Evolutionary conservation across 2,113 vertebrate species (phyloP).

Genomic region (Epinephelus fuscoguttatus): DNA sequence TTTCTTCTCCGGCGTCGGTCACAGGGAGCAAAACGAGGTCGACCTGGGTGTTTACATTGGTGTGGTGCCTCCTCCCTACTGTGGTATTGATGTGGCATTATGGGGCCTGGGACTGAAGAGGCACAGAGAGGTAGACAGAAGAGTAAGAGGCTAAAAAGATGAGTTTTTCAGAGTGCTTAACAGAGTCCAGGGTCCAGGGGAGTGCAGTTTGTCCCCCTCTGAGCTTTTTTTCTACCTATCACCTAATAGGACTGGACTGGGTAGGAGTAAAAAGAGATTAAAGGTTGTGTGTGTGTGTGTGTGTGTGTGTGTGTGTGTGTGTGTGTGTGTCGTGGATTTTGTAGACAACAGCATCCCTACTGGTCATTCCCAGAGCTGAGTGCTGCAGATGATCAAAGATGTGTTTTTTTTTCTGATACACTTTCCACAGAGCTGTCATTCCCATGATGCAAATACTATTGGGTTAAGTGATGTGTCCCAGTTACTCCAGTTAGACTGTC

Average conservation of each 20-base stretch:
- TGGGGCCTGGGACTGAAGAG: constrained; percentile 75
- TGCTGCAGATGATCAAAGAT: constrained; percentile 42
- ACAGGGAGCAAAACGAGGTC: constrained; percentile 74
- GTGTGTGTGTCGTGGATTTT: constrained; percentile 21
- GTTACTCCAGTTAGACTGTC: constrained; percentile 56
- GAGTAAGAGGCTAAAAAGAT: constrained; percentile 49
- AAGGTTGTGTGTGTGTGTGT: constrained; percentile 21
- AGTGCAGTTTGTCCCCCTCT: constrained; percentile 44
- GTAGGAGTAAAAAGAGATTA: constrained; percentile 57
- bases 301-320: constrained; percentile 2
- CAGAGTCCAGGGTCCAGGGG: constrained; percentile 68
- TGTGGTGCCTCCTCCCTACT: constrained; percentile 86
- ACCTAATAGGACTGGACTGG: constrained; percentile 55
- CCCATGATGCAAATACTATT: constrained; percentile 43
- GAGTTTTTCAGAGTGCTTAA: constrained; percentile 75
- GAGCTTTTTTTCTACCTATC: constrained; percentile 49
- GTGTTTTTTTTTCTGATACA: constrained; percentile 17
- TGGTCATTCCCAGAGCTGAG: constrained; percentile 58
- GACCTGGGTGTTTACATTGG: constrained; percentile 87
- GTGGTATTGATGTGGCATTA: constrained; percentile 88
- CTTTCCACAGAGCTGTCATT: constrained; percentile 48
- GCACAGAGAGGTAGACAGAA: constrained; percentile 25
- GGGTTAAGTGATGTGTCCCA: constrained; percentile 65
- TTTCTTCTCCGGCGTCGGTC: constrained; percentile 67
- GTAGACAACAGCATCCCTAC: constrained; percentile 73